Evolutionary conservation across 2,113 vertebrate genomes (phyloP), one percentile per base, ranked within the genome.

Genomic region (Lutjanus erythropterus): DNA sequence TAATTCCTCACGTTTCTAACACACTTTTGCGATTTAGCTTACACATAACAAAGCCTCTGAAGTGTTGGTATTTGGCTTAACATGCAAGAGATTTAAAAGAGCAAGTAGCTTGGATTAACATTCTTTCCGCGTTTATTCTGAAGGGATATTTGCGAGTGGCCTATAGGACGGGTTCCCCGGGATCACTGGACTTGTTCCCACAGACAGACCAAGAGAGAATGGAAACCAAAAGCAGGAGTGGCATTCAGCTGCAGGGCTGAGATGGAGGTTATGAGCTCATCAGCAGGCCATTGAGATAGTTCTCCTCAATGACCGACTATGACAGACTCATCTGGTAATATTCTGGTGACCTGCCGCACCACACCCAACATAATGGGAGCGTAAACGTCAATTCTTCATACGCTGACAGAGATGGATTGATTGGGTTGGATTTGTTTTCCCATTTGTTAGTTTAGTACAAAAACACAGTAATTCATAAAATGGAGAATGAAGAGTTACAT

Each of bases 71-170:
- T 77, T 78, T 42, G 73, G 79, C 84, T 85, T 71, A 81, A 62
- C 55, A 53, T 72, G 78, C 18, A 61, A 47, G 79, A 49, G 81
- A 78, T 87, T 88, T 72, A 65, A 59, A 33, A 44, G 76, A 29
- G 76, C 7, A 46, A 60, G 58, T 15, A 18, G 78, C 86, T 95
- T 42, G 59, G 85, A 91, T 93, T 89, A 90, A 93, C 88, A 93
- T 94, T 93, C 85, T 86, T 92, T 92, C 90, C 85, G 31, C 91
- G 80, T 92, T 93, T 91, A 79, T 86, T 89, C 58, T 37, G 66
- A 58, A 67, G 53, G 75, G 87, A 74, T 84, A 67, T 85, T 79
- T 86, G 44, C 15, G 23, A 31, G 71, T 18, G 8, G 64, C 72
- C 84, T 58, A 50, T 60, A 66, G 16, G 35, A 69, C 23, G 10